Base-by-base conservation (phyloP, 2,113 vertebrate species). In the Callorhinus ursinus region DNA sequence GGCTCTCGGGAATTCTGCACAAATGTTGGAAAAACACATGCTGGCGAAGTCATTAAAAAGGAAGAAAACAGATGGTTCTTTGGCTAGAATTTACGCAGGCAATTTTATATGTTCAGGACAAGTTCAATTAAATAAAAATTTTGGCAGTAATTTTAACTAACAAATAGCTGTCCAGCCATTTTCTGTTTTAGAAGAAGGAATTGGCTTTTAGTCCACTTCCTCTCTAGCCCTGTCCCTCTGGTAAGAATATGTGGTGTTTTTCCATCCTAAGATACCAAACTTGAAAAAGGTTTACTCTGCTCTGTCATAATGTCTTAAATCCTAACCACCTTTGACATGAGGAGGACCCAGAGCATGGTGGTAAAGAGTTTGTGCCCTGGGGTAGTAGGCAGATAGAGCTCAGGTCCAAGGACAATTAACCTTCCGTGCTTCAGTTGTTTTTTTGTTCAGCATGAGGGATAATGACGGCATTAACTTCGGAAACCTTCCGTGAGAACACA, bases 31-130 rank as follows among this genome's bases (percentile, higher is more conserved):
- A 86, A 95, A 93, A 72, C 87, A 80, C 91, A 96, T 61, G 88
- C 96, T 95, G 89, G 22, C 79, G 76, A 87, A 93, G 61, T 94
- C 96, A 97, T 97, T 97, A 97, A 74, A 77, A 92, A 86, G 55
- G 53, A 84, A 76, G 96, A 92, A 97, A 96, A 97, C 95, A 97
- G 95, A 97, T 95, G 88, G 95, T 65, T 95, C 95, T 96, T 86
- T 9, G 61, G 63, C 71, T 95, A 87, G 61, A 94, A 97, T 95
- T 96, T 92, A 88, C 91, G 61, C 61, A 83, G 71, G 85, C 71
- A 94, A 96, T 97, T 95, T 91, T 46, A 67, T 94, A 36, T 88
- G 81, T 81, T 96, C 90, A 89, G 84, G 86, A 84, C 76, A 97
- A 97, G 95, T 96, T 96, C 83, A 74, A 94, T 83, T 94, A 94